Evolutionary conservation across 2,888 invertebrate genomes (phyloP), one percentile per base, ranked within the genome.

Genomic region (Venusia cambrica): DNA sequence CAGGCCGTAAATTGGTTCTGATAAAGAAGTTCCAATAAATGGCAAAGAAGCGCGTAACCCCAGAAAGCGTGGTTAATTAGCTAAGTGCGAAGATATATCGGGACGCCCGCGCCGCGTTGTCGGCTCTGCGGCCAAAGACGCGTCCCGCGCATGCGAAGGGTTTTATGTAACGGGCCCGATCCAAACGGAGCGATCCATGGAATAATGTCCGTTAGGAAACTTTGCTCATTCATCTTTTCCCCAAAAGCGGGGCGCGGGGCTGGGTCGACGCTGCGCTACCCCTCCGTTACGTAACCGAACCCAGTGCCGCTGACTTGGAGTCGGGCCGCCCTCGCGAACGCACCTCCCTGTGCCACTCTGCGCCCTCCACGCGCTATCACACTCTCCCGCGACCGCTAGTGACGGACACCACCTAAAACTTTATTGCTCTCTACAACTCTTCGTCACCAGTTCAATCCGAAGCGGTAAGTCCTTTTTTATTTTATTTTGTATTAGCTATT

Each of bases 161-260:
- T 57, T 75, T 79, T 81, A 81, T 72, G 63, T 80, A 83, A 79
- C 75, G 64, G 62, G 67, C 63, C 62, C 62, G 67, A 72, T 68
- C 69, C 54, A 54, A 74, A 73, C 57, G 67, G 62, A 61, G 65
- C 73, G 73, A 78, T 76, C 78, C 74, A 75, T 77, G 79, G 77
- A 65, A 73, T 73, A 70, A 62, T 69, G 79, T 77, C 77, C 75
- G 76, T 74, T 75, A 73, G 76, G 75, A 80, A 85, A 85, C 74
- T 84, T 85, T 76, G 54, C 77, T 77, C 84, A 85, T 84, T 85
- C 84, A 84, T 85, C 83, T 81, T 84, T 85, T 80, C 77, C 78
- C 73, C 70, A 73, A 80, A 75, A 67, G 73, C 63, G 80, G 78
- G 78, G 80, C 41, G 78, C 46, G 74, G 80, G 79, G 77, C 50